A percentile compares a stretch with the other conserved stretches of the same genome.
These are phyloP conservation scores for Chirona hameri DNA, from an alignment of 2,888 invertebrate species.

Conservation along the genomic window DNA sequence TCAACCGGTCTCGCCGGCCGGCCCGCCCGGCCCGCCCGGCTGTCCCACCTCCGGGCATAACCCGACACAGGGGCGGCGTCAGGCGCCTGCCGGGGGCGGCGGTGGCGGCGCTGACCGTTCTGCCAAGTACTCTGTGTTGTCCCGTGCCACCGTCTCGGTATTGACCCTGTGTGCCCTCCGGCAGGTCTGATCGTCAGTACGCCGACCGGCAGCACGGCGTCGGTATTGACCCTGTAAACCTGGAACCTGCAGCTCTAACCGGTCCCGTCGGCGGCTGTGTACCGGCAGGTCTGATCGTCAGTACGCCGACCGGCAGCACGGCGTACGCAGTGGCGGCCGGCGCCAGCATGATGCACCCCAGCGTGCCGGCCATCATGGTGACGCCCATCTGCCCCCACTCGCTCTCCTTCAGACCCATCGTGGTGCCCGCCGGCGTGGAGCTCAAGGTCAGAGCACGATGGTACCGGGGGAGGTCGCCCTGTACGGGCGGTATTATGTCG, in stretches of 20 bases:
- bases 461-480: too few species aligned
- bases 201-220: conserved; percentile 92
- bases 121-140: not conserved
- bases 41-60: too few species aligned
- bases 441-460: conserved; percentile 59
- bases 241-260: too few species aligned
- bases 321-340: conserved; percentile 96
- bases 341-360: conserved; percentile 97
- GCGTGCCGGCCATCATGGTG: conserved; percentile 94
- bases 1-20: too few species aligned
- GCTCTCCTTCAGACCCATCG: conserved; percentile 92
- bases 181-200: conserved; percentile 89
- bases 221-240: not conserved
- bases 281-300: conserved; percentile 68
- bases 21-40: too few species aligned
- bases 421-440: conserved; percentile 95
- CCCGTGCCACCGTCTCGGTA: not conserved
- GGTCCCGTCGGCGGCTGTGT: too few species aligned
- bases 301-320: conserved; percentile 93
- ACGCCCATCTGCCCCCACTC: conserved; percentile 98
- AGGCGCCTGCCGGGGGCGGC: not conserved
- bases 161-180: not conserved
- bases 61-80: not conserved
- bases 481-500: too few species aligned
- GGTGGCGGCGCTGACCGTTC: too few species aligned